These are phyloP conservation scores for Polydrusus tereticollis DNA, from an alignment of 2,888 invertebrate species.

Conservation along the genomic window DNA sequence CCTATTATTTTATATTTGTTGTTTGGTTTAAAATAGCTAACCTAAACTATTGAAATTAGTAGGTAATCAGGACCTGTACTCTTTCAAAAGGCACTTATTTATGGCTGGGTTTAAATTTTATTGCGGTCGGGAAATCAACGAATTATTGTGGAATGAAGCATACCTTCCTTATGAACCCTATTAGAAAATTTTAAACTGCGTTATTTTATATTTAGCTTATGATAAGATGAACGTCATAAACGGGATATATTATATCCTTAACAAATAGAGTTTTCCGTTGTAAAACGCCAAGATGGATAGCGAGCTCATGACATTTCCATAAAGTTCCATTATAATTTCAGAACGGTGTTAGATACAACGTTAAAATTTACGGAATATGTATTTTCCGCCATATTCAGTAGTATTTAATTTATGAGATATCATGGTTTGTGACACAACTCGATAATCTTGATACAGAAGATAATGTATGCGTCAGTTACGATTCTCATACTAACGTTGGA, in stretches of 20 bases:
- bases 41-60: too few relatives aligned
- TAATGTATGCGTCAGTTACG: neutral
- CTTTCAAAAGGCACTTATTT: too few relatives aligned
- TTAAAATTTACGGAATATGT: slow-evolving; percentile 14
- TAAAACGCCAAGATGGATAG: slow-evolving; percentile 1
- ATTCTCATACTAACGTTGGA: neutral
- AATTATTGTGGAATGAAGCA: too few relatives aligned
- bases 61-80: too few relatives aligned
- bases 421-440: slow-evolving; percentile 20
- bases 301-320: slow-evolving; percentile 26
- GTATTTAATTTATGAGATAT: slow-evolving; percentile 22
- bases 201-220: neutral
- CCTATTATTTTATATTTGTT: too few relatives aligned
- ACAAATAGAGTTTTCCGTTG: neutral
- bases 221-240: neutral
- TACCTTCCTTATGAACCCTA: too few relatives aligned
- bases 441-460: slow-evolving; percentile 5
- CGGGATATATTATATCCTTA: neutral
- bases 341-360: slow-evolving; percentile 24
- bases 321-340: slow-evolving; percentile 27
- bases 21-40: too few relatives aligned
- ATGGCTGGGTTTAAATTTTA: too few relatives aligned
- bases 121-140: too few relatives aligned
- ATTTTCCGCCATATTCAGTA: slow-evolving; percentile 11
- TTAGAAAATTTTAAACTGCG: too few relatives aligned